A percentile compares a stretch with the other conserved stretches of the same genome.
Conservation (phyloP, 2,797 vertebrate species). For the Sebastes nivosus region DNA sequence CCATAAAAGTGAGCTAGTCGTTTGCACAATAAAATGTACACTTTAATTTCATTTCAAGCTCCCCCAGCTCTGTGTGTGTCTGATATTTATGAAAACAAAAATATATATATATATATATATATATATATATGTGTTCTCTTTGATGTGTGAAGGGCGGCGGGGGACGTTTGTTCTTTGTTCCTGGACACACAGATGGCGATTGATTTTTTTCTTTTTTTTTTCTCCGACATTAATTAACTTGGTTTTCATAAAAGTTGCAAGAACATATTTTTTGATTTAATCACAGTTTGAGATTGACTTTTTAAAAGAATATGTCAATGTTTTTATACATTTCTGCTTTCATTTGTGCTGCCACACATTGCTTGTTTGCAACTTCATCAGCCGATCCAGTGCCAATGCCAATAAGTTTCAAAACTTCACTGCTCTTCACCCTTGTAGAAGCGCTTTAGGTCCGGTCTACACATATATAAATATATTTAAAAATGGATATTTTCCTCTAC, state of each 20-base stretch:
- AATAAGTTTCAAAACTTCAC: neutral
- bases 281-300: constrained; percentile 31
- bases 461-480: too few species aligned
- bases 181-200: constrained; percentile 44
- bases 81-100: constrained; percentile 38
- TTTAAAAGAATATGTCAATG: neutral
- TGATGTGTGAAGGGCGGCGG: constrained; percentile 45
- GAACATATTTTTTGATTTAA: constrained; percentile 25
- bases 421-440: neutral
- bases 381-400: neutral
- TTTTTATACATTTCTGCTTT: neutral
- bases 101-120: neutral
- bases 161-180: constrained; percentile 38
- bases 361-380: neutral
- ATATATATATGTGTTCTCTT: constrained; percentile 29
- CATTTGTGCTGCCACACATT: neutral
- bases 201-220: constrained; percentile 15
- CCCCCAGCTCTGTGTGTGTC: constrained; percentile 34
- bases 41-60: constrained; percentile 64
- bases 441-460: neutral
- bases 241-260: constrained; percentile 29
- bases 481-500: too few species aligned
- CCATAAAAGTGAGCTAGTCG: constrained; percentile 63
- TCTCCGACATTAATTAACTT: constrained; percentile 33
- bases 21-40: constrained; percentile 71